Evolutionary conservation across 2,797 vertebrate species (phyloP).

Genomic region (Pangasius mekongensis): DNA sequence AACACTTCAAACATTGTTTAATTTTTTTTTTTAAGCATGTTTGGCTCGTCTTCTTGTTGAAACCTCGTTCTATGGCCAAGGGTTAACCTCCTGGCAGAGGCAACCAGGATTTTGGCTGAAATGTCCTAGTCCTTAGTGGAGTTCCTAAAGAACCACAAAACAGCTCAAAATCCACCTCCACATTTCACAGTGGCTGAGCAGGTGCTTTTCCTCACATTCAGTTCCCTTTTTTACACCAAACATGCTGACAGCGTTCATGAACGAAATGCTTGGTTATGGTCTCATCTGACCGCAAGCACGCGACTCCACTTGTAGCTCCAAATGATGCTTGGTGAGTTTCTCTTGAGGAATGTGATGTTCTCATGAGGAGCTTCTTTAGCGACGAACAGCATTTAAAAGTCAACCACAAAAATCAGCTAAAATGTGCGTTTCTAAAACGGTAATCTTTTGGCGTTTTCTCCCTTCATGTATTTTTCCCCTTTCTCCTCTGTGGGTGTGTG

Average conservation of each 20-base stretch:
- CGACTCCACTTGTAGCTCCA: background rate
- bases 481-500: background rate
- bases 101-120: background rate
- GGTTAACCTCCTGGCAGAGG: background rate
- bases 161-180: background rate
- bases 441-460: background rate
- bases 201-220: background rate
- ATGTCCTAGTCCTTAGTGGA: background rate
- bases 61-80: background rate
- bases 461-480: background rate
- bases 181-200: background rate
- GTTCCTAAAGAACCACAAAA: background rate
- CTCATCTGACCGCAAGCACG: background rate
- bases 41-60: background rate
- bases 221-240: background rate
- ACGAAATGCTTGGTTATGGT: background rate
- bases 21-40: background rate
- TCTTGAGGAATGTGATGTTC: background rate
- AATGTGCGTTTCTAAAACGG: background rate
- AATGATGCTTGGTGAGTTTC: background rate
- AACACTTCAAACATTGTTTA: background rate
- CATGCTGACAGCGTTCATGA: background rate
- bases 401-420: background rate
- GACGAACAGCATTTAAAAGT: background rate
- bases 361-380: background rate